phyloP scores from a whole-genome alignment of 2,888 invertebrate genomes.

The Melanchra persicariae region DNA sequence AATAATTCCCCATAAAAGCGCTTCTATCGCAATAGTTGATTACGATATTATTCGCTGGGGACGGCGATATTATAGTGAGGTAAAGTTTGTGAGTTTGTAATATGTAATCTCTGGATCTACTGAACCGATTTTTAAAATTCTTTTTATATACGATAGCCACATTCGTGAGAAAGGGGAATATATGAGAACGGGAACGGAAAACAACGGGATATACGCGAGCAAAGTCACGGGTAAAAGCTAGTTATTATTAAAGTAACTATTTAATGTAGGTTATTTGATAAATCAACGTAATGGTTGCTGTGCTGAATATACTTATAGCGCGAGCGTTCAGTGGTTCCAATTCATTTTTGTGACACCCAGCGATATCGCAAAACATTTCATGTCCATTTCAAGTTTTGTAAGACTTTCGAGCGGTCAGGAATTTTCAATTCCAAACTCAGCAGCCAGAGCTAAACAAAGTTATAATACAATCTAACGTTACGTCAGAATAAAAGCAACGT shows the following conservation, averaged over 20 bases:
- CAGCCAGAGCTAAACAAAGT: slow-evolving; percentile 63
- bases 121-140: too few relatives aligned
- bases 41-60: too few relatives aligned
- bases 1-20: too few relatives aligned
- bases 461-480: slow-evolving; percentile 64
- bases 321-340: neutral
- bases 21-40: too few relatives aligned
- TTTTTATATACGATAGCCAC: too few relatives aligned
- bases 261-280: neutral
- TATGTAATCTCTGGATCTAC: too few relatives aligned
- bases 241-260: neutral
- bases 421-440: slow-evolving; percentile 67
- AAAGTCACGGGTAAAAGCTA: too few relatives aligned
- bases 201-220: too few relatives aligned
- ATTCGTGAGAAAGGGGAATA: too few relatives aligned
- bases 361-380: slow-evolving; percentile 56
- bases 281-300: slow-evolving; percentile 1
- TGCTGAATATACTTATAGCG: neutral
- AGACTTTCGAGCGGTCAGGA: slow-evolving; percentile 61
- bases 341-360: slow-evolving; percentile 36
- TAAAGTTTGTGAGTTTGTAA: too few relatives aligned
- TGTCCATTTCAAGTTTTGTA: slow-evolving; percentile 62
- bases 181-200: too few relatives aligned
- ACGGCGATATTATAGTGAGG: too few relatives aligned
- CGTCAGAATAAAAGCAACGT: slow-evolving; percentile 55